Evolutionary conservation across 2,797 vertebrate species (phyloP).

Genomic region (Spondyliosoma cantharus): DNA sequence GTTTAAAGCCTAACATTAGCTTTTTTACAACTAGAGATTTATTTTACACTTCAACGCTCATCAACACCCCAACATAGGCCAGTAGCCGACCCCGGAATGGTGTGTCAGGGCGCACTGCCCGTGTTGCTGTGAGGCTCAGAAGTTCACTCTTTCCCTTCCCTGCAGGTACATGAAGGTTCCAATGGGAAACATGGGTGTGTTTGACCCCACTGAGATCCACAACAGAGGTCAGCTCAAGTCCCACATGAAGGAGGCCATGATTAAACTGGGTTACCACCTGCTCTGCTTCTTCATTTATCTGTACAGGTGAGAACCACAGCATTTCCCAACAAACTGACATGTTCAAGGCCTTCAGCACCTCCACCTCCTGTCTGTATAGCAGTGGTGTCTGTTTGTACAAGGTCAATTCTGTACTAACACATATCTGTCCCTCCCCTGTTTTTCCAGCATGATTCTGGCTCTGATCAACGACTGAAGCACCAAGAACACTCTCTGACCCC

Average conservation of each 20-base stretch:
- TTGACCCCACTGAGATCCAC: conserved; percentile 98
- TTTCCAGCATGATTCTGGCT: conserved; percentile 96
- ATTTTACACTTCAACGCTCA: too few species aligned
- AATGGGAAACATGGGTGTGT: conserved; percentile 97
- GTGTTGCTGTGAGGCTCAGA: background rate
- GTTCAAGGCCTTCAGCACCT: background rate
- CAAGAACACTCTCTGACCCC: conserved; percentile 41
- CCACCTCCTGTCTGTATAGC: background rate
- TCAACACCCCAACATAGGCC: too few species aligned
- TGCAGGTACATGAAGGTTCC: conserved; percentile 93
- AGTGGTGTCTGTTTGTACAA: background rate
- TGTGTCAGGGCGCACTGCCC: too few species aligned
- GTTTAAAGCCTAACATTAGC: too few species aligned
- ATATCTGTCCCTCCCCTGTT: background rate
- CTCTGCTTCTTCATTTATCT: conserved; percentile 99
- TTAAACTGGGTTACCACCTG: conserved; percentile 98
- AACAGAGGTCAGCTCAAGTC: conserved; percentile 97
- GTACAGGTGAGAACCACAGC: conserved; percentile 89
- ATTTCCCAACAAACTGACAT: background rate
- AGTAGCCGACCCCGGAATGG: too few species aligned
- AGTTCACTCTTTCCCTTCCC: background rate
- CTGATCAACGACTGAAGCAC: conserved; percentile 94
- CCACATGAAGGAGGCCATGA: conserved; percentile 99
- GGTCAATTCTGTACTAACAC: background rate
- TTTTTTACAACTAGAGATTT: too few species aligned